Percentiles rank a stretch among this genome's conserved stretches.
phyloP scores from a whole-genome alignment of 2,797 vertebrate genomes.

The Myotis planiceps region DNA sequence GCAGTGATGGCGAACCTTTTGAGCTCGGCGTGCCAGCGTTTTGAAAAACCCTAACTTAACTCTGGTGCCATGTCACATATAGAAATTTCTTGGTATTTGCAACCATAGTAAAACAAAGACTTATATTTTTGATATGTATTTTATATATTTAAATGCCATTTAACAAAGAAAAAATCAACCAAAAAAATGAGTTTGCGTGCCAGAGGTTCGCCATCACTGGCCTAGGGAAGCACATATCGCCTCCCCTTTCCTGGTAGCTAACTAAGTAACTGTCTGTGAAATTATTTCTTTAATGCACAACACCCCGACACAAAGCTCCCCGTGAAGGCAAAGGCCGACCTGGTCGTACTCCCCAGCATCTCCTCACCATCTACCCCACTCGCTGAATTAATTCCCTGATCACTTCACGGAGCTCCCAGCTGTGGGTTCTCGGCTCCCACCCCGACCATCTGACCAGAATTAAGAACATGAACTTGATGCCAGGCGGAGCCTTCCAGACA shows the following conservation, averaged over 20 bases:
- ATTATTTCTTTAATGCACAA: background rate
- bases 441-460: constrained; percentile 64
- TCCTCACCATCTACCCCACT: background rate
- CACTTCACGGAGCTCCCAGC: background rate
- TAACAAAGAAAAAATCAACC: too few species aligned
- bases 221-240: background rate
- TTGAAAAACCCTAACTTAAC: too few species aligned
- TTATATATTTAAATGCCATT: too few species aligned
- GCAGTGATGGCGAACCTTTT: too few species aligned
- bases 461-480: constrained; percentile 58
- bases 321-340: background rate
- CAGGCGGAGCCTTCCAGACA: constrained; percentile 54
- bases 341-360: background rate
- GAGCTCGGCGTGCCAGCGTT: too few species aligned
- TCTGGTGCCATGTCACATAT: too few species aligned
- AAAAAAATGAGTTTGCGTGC: too few species aligned
- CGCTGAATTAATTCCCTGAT: background rate
- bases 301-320: background rate
- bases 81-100: too few species aligned
- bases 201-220: background rate
- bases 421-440: background rate
- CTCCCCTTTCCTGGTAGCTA: background rate
- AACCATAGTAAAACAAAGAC: too few species aligned
- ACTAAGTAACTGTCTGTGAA: background rate
- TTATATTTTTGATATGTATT: too few species aligned